phyloP scores from a whole-genome alignment of 2,113 vertebrate species.

The Peromyscus polionotus region DNA sequence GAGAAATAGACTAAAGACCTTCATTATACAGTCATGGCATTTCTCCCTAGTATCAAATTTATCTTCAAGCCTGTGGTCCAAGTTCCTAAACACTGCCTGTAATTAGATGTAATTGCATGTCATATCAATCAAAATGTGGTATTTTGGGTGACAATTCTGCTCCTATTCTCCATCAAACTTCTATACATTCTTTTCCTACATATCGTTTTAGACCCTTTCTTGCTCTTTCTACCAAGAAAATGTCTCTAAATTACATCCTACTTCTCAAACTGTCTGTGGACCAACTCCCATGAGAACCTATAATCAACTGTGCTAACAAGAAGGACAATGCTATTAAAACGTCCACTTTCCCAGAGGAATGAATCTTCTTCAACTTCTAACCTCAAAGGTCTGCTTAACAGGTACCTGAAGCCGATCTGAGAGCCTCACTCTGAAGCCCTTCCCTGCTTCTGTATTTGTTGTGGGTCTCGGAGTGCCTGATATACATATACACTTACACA shows the following conservation, averaged over 20 bases:
- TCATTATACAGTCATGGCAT: conserved; percentile 40
- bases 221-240: conserved; percentile 49
- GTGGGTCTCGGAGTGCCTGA: neutral
- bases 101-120: conserved; percentile 57
- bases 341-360: neutral
- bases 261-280: neutral
- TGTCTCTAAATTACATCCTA: conserved; percentile 39
- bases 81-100: neutral
- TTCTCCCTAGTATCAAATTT: conserved; percentile 51
- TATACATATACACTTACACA: neutral
- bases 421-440: neutral
- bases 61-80: neutral
- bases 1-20: conserved; percentile 36
- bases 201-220: neutral
- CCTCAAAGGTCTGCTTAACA: conserved; percentile 40
- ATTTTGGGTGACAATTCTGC: neutral
- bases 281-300: neutral
- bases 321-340: conserved; percentile 27
- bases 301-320: conserved; percentile 39
- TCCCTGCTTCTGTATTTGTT: neutral
- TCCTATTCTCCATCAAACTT: neutral
- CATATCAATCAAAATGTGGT: neutral
- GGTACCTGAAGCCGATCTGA: neutral
- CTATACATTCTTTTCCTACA: neutral
- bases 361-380: conserved; percentile 47